Evolutionary conservation across 2,113 vertebrate species (phyloP), one percentile per base, ranked within the genome.

Genomic region (Cynopterus brachyotis): DNA sequence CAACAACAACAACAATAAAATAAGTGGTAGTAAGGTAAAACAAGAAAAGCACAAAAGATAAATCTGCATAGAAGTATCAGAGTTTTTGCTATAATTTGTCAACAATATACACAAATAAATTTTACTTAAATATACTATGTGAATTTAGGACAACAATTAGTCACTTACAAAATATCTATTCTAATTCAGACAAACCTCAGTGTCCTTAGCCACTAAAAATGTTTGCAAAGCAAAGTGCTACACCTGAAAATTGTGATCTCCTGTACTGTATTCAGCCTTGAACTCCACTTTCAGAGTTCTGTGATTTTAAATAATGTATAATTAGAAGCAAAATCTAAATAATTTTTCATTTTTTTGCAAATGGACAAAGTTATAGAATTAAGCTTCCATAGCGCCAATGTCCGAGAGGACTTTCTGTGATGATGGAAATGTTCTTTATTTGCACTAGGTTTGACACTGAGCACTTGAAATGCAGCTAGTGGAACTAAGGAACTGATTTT

Each of bases 171-270:
- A 82, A 42, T 86, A 86, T 26, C 8, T 59, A 4, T 84, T 94
- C 69, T 67, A 69, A 76, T 67, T 60, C 17, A 72, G 55, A 17
- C 19, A 93, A 80, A 81, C 1, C 12, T 91, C 47, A 62, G 2
- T 79, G 67, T 70, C 47, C 0, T 28, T 53, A 40, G 40, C 24
- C 84, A 30, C 8, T 72, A 35, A 86, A 94, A 59, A 55, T 69
- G 1, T 24, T 96, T 93, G 92, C 53, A 70, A 70, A 32, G 1
- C 30, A 47, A 80, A 72, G 99, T 99, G 98, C 98, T 99, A 99
- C 99, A 99, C 98, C 99, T 99, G 98, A 99, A 99, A 99, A 99
- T 98, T 99, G 98, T 99, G 99, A 99, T 99, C 98, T 99, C 99
- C 99, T 99, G 98, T 99, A 99, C 99, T 99, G 99, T 99, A 99